phyloP scores from a whole-genome alignment of 2,797 vertebrate genomes.

The Liparis tanakae region DNA sequence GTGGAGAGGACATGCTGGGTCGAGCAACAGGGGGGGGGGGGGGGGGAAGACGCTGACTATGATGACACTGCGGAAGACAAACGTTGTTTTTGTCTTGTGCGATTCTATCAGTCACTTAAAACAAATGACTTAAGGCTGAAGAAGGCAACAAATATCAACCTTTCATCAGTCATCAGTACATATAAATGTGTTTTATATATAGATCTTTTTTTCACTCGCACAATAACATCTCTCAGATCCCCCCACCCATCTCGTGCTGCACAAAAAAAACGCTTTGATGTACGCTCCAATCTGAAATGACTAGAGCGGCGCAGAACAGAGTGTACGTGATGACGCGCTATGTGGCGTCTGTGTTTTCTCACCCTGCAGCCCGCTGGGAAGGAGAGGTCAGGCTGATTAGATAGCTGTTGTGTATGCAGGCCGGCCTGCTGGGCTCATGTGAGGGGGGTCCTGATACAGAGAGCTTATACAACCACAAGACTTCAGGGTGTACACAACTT shows the following conservation, averaged over 20 bases:
- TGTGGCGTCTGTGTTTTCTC: conserved; percentile 73
- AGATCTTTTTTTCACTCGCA: not conserved
- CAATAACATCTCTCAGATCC: not conserved
- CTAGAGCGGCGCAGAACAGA: conserved; percentile 22
- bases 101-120: not conserved
- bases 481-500: not conserved
- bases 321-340: conserved; percentile 47
- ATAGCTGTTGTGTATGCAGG: conserved; percentile 68
- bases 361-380: conserved; percentile 55
- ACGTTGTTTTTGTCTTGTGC: conserved; percentile 15
- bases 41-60: conserved; percentile 24
- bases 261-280: not conserved
- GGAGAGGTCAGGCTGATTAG: conserved; percentile 77
- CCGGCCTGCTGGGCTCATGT: conserved; percentile 59
- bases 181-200: not conserved
- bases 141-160: not conserved
- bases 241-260: not conserved
- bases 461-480: conserved; percentile 21
- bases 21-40: conserved; percentile 21
- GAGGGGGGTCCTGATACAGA: conserved; percentile 44
- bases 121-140: not conserved
- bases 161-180: not conserved
- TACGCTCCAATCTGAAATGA: conserved; percentile 14
- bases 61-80: conserved; percentile 16
- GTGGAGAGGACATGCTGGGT: conserved; percentile 34